Percentiles rank a stretch among this genome's conserved stretches.
Evolutionary conservation across 1,140 invertebrate species (phyloP).

Genomic region (Ganaspis sp.): DNA sequence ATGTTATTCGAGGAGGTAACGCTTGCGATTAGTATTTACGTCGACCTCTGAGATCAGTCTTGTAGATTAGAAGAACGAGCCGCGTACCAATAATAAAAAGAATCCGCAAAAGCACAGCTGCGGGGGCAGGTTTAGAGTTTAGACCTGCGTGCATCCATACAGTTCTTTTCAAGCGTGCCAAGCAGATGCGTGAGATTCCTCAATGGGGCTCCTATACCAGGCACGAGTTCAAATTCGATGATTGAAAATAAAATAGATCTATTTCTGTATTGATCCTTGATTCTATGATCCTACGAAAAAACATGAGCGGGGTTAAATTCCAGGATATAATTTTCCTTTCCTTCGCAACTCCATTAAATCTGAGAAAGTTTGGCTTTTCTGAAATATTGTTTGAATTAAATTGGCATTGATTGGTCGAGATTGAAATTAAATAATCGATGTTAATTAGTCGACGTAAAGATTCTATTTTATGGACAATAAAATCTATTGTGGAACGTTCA

Average conservation of each 20-base stretch:
- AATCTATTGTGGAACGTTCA: too few species aligned
- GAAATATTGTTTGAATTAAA: too few species aligned
- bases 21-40: conserved; percentile 31
- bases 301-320: neutral
- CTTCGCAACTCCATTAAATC: too few species aligned
- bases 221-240: conserved; percentile 28
- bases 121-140: conserved; percentile 28
- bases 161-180: conserved; percentile 29
- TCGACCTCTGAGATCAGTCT: conserved; percentile 28
- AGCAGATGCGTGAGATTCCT: conserved; percentile 24
- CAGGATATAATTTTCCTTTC: too few species aligned
- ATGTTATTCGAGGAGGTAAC: conserved; percentile 25
- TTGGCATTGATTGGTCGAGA: too few species aligned
- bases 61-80: conserved; percentile 25
- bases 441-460: too few species aligned
- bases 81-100: conserved; percentile 25
- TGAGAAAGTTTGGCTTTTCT: too few species aligned
- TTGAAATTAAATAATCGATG: too few species aligned
- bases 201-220: conserved; percentile 16
- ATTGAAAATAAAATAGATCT: conserved; percentile 30
- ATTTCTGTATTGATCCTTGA: conserved; percentile 29
- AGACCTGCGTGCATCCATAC: conserved; percentile 28
- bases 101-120: conserved; percentile 31
- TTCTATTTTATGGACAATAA: too few species aligned
- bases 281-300: conserved; percentile 13